These are phyloP conservation scores for Scrobipalpa atriplicella DNA, from an alignment of 2,888 invertebrate species.

Conservation along the genomic window DNA sequence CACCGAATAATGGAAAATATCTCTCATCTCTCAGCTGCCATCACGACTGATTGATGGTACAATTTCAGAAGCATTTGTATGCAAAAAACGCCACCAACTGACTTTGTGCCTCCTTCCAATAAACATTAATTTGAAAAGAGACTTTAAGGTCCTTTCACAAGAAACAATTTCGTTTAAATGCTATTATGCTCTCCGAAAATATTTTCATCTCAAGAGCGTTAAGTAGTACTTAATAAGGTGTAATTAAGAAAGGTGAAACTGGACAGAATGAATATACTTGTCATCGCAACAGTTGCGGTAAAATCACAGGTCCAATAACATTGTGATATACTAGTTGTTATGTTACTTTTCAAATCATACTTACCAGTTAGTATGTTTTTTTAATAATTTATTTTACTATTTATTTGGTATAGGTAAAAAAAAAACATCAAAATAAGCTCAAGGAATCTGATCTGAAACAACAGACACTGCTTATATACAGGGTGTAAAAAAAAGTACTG, in stretches of 20 bases:
- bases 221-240: slow-evolving; percentile 35
- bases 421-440: too few relatives aligned
- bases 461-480: too few relatives aligned
- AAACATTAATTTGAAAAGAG: not conserved
- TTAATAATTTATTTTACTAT: too few relatives aligned
- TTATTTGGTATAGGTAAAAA: too few relatives aligned
- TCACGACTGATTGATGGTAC: not conserved
- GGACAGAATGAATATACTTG: slow-evolving; percentile 4
- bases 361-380: too few relatives aligned
- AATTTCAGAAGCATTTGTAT: slow-evolving; percentile 10
- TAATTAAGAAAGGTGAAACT: slow-evolving; percentile 32
- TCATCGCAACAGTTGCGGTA: not conserved
- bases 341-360: too few relatives aligned
- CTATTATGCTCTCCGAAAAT: slow-evolving; percentile 28
- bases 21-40: not conserved
- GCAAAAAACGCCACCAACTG: not conserved
- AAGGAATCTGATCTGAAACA: too few relatives aligned
- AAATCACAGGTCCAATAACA: not conserved
- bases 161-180: slow-evolving; percentile 21
- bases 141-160: slow-evolving; percentile 32
- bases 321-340: too few relatives aligned
- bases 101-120: not conserved
- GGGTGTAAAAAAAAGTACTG: too few relatives aligned
- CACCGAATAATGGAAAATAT: not conserved
- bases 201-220: slow-evolving; percentile 26